Conservation (phyloP, 2,888 invertebrate genomes). For the Caradrina clavipalpis region DNA sequence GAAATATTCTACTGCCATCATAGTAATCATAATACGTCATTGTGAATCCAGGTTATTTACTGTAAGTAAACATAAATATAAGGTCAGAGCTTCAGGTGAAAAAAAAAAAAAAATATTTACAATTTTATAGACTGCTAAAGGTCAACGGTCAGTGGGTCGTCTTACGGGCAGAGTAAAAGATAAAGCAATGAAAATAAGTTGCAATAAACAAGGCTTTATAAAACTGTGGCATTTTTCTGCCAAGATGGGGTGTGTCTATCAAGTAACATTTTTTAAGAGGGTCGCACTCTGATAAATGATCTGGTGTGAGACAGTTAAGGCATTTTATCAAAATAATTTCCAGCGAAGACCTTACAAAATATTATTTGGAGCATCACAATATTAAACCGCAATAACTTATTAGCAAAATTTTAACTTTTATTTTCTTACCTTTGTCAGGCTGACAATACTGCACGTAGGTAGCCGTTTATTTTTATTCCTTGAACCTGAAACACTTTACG, state of each 20-base stretch:
- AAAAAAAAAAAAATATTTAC: too few relatives aligned
- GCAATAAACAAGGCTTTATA: background rate
- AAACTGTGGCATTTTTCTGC: background rate
- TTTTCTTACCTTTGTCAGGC: conserved; percentile 29
- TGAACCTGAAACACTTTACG: conserved; percentile 57
- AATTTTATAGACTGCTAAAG: too few relatives aligned
- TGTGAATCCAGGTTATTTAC: conserved; percentile 67
- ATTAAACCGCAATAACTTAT: background rate
- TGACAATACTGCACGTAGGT: conserved; percentile 26
- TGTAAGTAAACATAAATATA: conserved; percentile 48
- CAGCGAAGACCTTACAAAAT: background rate
- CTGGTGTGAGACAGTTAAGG: background rate
- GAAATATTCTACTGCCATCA: conserved; percentile 93
- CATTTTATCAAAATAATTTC: background rate
- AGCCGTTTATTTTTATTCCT: conserved; percentile 42
- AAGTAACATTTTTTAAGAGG: background rate
- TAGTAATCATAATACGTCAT: conserved; percentile 89
- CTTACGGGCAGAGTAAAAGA: too few relatives aligned
- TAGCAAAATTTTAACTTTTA: background rate
- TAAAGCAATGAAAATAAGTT: background rate
- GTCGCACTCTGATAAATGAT: too few relatives aligned
- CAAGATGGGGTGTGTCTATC: background rate
- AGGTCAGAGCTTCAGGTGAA: background rate
- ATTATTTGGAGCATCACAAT: background rate
- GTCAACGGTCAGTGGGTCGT: too few relatives aligned